Evolutionary conservation across 2,113 vertebrate genomes (phyloP).

Genomic region (Sclerurus mexicanus): DNA sequence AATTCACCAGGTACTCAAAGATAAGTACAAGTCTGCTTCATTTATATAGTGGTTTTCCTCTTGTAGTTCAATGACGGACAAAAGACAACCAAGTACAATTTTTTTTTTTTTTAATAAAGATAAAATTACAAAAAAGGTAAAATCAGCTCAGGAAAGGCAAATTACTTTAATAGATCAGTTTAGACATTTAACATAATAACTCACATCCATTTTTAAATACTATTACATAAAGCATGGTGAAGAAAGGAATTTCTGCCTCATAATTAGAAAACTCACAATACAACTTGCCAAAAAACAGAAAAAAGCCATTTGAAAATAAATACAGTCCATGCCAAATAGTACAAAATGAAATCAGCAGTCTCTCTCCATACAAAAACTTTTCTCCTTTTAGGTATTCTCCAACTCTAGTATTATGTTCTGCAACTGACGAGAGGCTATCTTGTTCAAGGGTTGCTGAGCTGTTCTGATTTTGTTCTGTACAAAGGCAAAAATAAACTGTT

Average conservation of each 20-base stretch:
- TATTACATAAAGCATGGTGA: slow-evolving; percentile 83
- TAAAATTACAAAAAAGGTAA: slow-evolving; percentile 85
- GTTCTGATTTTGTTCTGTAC: slow-evolving; percentile 86
- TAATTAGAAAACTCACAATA: slow-evolving; percentile 86
- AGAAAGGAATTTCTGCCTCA: slow-evolving; percentile 80
- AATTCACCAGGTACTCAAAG: background rate
- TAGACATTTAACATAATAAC: slow-evolving; percentile 81
- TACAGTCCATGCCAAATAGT: slow-evolving; percentile 85
- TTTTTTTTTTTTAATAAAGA: slow-evolving; percentile 83
- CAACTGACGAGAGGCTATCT: slow-evolving; percentile 50
- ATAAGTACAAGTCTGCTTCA: background rate
- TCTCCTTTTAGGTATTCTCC: slow-evolving; percentile 62
- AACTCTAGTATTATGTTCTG: slow-evolving; percentile 62
- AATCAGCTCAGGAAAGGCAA: slow-evolving; percentile 83
- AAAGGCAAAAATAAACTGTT: slow-evolving; percentile 48
- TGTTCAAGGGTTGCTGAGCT: slow-evolving; percentile 86
- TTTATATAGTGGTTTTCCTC: background rate
- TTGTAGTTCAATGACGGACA: slow-evolving; percentile 55
- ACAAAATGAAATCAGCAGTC: slow-evolving; percentile 79
- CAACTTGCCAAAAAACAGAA: slow-evolving; percentile 79
- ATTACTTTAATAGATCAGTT: slow-evolving; percentile 83
- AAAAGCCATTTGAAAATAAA: slow-evolving; percentile 84
- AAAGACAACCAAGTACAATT: slow-evolving; percentile 66
- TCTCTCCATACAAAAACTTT: slow-evolving; percentile 65
- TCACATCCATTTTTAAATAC: slow-evolving; percentile 86